These are phyloP conservation scores for Leptestheria dahalacensis DNA, from an alignment of 1,140 invertebrate species.

Conservation along the genomic window DNA sequence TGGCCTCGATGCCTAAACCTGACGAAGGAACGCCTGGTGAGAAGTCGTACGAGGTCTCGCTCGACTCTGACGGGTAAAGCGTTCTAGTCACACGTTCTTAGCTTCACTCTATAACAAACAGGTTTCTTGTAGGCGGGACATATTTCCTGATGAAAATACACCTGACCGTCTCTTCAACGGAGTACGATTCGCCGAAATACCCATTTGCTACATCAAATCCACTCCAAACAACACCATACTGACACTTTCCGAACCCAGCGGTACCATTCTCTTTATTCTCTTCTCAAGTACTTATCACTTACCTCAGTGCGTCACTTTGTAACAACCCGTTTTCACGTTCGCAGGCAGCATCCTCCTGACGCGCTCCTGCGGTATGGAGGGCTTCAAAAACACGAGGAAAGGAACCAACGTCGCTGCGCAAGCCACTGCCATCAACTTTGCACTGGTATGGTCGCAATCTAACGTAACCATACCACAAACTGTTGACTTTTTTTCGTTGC, in stretches of 20 bases:
- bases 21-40: slow-evolving; percentile 55
- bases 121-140: slow-evolving; percentile 38
- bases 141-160: slow-evolving; percentile 58
- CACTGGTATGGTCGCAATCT: slow-evolving; percentile 32
- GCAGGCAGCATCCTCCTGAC: slow-evolving; percentile 39
- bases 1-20: slow-evolving; percentile 35
- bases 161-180: slow-evolving; percentile 59
- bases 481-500: slow-evolving; percentile 27
- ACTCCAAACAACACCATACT: slow-evolving; percentile 78
- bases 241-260: slow-evolving; percentile 48
- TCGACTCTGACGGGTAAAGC: slow-evolving; percentile 26
- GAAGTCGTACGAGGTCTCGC: slow-evolving; percentile 40
- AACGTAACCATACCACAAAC: background rate
- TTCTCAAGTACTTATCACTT: background rate
- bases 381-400: slow-evolving; percentile 86
- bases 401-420: slow-evolving; percentile 93
- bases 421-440: slow-evolving; percentile 66
- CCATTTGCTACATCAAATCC: slow-evolving; percentile 63
- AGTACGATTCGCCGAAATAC: slow-evolving; percentile 56
- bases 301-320: background rate
- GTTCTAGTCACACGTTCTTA: slow-evolving; percentile 2
- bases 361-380: slow-evolving; percentile 69
- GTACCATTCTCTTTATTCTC: slow-evolving; percentile 25
- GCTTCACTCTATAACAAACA: too few relatives aligned
- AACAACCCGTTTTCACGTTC: slow-evolving; percentile 19